Percentiles rank a stretch among this genome's conserved stretches.
Evolutionary conservation across 1,140 invertebrate genomes (phyloP).

Genomic region (Orussus abietinus): DNA sequence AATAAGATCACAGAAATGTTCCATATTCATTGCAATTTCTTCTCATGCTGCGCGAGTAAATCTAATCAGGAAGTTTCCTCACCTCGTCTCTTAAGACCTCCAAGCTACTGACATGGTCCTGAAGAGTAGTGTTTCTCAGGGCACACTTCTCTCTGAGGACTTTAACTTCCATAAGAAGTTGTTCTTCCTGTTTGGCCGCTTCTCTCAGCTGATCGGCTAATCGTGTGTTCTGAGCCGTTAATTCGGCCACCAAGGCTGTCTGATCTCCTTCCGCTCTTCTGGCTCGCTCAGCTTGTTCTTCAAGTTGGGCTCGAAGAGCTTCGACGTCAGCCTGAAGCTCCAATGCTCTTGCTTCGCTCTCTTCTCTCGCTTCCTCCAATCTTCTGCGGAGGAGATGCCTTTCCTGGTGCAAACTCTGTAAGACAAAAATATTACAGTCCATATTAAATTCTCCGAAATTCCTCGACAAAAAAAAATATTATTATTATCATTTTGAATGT

Average conservation of each 20-base stretch:
- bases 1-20: too few relatives aligned
- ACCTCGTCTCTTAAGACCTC: constrained; percentile 85
- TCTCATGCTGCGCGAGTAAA: too few relatives aligned
- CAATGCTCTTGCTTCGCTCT: constrained; percentile 82
- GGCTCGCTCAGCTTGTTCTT: constrained; percentile 68
- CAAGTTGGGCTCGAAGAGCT: constrained; percentile 66
- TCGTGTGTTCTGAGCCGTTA: constrained; percentile 86
- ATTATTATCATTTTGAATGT: too few relatives aligned
- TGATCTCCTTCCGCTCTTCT: constrained; percentile 71
- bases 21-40: too few relatives aligned
- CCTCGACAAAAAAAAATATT: too few relatives aligned
- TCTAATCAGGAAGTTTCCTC: too few relatives aligned
- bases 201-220: constrained; percentile 84
- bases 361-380: constrained; percentile 77
- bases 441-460: background rate
- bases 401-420: constrained; percentile 89
- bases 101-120: constrained; percentile 85
- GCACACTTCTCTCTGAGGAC: constrained; percentile 79
- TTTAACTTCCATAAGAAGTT: constrained; percentile 75
- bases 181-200: constrained; percentile 75
- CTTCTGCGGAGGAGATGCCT: constrained; percentile 81
- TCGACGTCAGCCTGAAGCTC: constrained; percentile 85
- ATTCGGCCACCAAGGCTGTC: constrained; percentile 73
- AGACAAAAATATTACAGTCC: constrained; percentile 14
- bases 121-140: constrained; percentile 64